phyloP scores from a whole-genome alignment of 2,797 vertebrate species.

The Silurus lanzhouensis region DNA sequence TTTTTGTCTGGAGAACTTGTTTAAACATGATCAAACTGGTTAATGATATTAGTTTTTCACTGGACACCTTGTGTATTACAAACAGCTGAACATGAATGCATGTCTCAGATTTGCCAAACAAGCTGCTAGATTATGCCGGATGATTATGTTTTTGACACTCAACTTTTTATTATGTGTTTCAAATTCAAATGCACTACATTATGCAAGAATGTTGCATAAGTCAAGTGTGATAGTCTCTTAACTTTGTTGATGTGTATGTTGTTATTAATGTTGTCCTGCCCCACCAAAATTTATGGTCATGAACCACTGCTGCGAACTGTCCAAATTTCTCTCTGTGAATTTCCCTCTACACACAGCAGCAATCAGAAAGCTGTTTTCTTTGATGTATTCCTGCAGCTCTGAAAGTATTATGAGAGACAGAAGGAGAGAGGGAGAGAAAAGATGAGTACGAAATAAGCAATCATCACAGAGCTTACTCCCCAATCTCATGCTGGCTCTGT shows the following conservation, averaged over 20 bases:
- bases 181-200: not conserved
- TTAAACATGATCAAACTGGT: not conserved
- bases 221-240: not conserved
- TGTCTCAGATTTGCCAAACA: not conserved
- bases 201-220: not conserved
- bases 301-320: not conserved
- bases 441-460: constrained; percentile 42
- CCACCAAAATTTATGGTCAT: not conserved
- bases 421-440: constrained; percentile 20
- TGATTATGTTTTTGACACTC: not conserved
- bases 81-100: too few species aligned
- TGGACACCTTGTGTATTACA: not conserved
- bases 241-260: not conserved
- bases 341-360: not conserved
- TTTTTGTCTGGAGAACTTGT: not conserved
- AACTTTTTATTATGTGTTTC: not conserved
- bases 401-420: constrained; percentile 27
- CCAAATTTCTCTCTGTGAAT: constrained; percentile 6
- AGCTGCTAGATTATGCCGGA: not conserved
- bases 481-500: constrained; percentile 40
- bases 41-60: not conserved
- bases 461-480: constrained; percentile 47
- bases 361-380: constrained; percentile 3
- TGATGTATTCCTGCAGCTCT: constrained; percentile 16
- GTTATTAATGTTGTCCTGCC: not conserved